Conservation (phyloP, 2,888 invertebrate species). For the Sceliomorpha sp. region DNA sequence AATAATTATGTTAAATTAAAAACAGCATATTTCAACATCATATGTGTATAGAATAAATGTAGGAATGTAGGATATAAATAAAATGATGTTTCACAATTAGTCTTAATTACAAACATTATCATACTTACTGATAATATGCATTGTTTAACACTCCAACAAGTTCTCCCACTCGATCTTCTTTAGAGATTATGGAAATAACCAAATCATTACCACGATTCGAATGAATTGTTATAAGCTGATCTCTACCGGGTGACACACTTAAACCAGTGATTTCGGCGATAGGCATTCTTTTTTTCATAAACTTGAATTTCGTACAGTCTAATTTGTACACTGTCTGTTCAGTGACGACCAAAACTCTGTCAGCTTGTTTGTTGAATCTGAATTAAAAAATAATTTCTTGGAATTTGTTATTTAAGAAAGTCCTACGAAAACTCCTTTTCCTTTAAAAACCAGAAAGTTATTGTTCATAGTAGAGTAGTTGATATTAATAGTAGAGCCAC, state of each 20-base stretch:
- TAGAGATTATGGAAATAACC: conserved; percentile 87
- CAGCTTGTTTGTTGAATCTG: conserved; percentile 88
- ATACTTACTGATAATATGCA: conserved; percentile 88
- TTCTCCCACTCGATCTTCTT: conserved; percentile 92
- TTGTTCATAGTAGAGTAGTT: too few relatives aligned
- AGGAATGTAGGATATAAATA: too few relatives aligned
- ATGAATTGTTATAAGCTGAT: conserved; percentile 93
- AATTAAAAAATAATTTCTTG: conserved; percentile 8
- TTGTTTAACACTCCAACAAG: conserved; percentile 90
- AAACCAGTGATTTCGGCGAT: conserved; percentile 91
- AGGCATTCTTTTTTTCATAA: conserved; percentile 91
- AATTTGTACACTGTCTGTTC: conserved; percentile 93
- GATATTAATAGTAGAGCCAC: too few relatives aligned
- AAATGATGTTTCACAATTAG: conserved; percentile 11
- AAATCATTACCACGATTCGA: conserved; percentile 94
- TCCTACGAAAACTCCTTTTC: too few relatives aligned
- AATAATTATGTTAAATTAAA: too few relatives aligned
- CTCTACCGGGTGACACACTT: conserved; percentile 91
- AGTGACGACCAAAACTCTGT: conserved; percentile 93
- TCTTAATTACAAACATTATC: conserved; percentile 3
- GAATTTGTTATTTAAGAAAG: too few relatives aligned
- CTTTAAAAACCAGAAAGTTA: too few relatives aligned
- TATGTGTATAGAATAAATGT: too few relatives aligned
- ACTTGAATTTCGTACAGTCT: conserved; percentile 92
- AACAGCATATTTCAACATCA: too few relatives aligned